Base-by-base conservation (phyloP, 2,113 vertebrate genomes). In the Ammodytes dubius region DNA sequence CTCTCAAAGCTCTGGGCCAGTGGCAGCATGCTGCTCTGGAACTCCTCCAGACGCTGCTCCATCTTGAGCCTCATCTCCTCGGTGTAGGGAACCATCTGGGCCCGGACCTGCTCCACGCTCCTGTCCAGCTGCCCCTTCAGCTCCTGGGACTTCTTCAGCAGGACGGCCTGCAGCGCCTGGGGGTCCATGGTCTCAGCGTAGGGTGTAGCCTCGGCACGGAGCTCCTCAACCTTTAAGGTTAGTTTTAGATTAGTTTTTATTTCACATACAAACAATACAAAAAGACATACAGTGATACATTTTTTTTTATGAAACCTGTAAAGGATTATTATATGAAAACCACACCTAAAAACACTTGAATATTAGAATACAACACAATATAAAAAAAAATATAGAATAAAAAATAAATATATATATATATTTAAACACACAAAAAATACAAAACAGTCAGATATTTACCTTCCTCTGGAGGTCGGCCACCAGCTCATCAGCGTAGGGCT, bases 391-490 rank as follows among this genome's bases (percentile, higher is more conserved):
- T 27, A 27, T 27, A 27, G 27, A 27, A 27, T 27, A 27, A 27
- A 27, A 27, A 27, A 27, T 27, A 27, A 27, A 27, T 27, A 27
- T 27, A 27, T 27, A 27, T 27, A 27, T 27, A 27, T 27, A 27
- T 27, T 27, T 27, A 1, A 1, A 27, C 1, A 27, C 27, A 27
- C 27, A 27, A 27, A 27, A 27, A 27, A 27, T 27, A 27, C 27
- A 27, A 27, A 27, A 27, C 27, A 27, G 27, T 27, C 27, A 27
- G 27, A 27, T 27, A 27, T 1, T 27, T 80, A 97, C 63, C 68
- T 96, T 95, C 39, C 5, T 6, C 86, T 95, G 96, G 82, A 97
- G 88, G 43, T 91, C 64, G 0, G 12, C 54, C 11, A 94, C 88
- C 60, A 97, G 74, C 17, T 95, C 87, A 63, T 93, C 49, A 0